phyloP scores from a whole-genome alignment of 2,113 vertebrate species.

The Etheostoma cragini region DNA sequence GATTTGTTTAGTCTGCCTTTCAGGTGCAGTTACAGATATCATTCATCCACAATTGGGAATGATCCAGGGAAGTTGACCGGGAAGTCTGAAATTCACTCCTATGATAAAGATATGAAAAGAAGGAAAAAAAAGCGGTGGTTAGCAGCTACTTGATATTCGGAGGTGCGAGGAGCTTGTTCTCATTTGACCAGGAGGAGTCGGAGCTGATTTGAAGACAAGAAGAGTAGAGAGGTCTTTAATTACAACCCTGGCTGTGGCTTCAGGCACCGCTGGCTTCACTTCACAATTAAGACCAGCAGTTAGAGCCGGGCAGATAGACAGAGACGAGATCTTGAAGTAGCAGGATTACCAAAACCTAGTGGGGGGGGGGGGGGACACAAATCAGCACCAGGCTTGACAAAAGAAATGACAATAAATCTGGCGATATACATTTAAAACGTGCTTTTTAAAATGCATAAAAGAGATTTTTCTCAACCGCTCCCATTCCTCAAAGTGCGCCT shows the following conservation, averaged over 20 bases:
- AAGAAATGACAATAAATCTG: conserved; percentile 20
- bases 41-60: conserved; percentile 32
- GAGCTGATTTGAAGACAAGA: conserved; percentile 80
- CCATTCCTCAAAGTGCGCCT: conserved; percentile 33
- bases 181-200: conserved; percentile 74
- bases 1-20: conserved; percentile 66
- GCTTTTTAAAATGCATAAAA: conserved; percentile 3
- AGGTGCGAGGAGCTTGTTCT: conserved; percentile 65
- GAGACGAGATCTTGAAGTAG: conserved; percentile 43
- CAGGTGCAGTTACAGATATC: conserved; percentile 69
- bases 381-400: conserved; percentile 36
- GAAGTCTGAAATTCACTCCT: conserved; percentile 43
- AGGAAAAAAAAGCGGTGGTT: conserved; percentile 1
- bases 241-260: conserved; percentile 71
- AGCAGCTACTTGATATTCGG: conserved; percentile 78
- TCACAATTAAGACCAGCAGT: conserved; percentile 78
- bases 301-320: conserved; percentile 52
- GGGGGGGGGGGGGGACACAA: conserved; percentile 22
- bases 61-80: conserved; percentile 19
- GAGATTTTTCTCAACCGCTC: neutral
- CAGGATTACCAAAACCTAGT: neutral
- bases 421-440: conserved; percentile 15
- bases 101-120: conserved; percentile 33
- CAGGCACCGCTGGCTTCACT: conserved; percentile 69
- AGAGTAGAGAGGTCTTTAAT: conserved; percentile 83